These are phyloP conservation scores for Puffinus mauretanicus DNA, from an alignment of 2,113 vertebrate genomes.

Conservation along the genomic window DNA sequence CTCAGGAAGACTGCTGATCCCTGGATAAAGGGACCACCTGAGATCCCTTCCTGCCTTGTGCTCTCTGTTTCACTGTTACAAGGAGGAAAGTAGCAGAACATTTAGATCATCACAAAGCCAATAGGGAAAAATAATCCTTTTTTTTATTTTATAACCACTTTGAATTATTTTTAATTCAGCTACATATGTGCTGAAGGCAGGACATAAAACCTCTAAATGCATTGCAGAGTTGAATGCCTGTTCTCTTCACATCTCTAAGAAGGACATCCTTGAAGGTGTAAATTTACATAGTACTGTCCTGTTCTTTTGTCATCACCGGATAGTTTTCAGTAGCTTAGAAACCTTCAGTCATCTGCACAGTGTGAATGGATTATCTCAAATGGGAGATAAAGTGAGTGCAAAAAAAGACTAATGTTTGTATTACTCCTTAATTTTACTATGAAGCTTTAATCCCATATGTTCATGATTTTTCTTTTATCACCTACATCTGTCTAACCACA, in stretches of 20 bases:
- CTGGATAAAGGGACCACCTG: neutral
- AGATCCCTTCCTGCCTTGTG: neutral
- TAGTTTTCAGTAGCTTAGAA: neutral
- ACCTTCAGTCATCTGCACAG: neutral
- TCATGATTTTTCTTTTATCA: neutral
- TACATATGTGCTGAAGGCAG: neutral
- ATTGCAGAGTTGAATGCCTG: neutral
- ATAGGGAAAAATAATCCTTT: neutral
- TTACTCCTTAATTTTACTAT: neutral
- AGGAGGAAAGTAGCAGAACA: neutral
- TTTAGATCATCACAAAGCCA: neutral
- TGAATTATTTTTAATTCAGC: neutral
- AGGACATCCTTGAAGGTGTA: fast-evolving
- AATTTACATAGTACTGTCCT: neutral
- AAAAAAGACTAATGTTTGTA: neutral
- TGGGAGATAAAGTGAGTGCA: neutral
- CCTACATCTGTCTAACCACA: neutral
- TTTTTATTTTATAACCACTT: neutral
- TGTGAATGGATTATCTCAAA: neutral
- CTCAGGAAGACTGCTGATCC: neutral
- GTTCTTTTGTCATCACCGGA: neutral
- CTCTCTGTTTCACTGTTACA: neutral
- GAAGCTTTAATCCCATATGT: neutral
- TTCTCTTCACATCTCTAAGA: neutral
- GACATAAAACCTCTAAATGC: neutral